These are phyloP conservation scores for Tiphia femorata DNA, from an alignment of 2,888 invertebrate species.

Conservation along the genomic window DNA sequence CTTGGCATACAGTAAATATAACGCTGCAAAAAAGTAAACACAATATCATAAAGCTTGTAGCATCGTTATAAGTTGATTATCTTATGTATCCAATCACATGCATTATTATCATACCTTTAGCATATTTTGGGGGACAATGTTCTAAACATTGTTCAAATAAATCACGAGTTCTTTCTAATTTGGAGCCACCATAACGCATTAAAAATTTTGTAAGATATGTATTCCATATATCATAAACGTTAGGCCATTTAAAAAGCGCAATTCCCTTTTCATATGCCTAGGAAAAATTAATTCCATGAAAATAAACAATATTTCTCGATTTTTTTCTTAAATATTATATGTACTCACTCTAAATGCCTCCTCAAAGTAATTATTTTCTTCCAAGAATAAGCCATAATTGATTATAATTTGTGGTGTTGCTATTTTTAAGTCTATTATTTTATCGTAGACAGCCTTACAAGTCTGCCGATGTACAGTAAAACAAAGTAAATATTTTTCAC, in stretches of 20 bases:
- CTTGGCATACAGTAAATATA: constrained; percentile 97
- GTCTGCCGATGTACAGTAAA: constrained; percentile 71
- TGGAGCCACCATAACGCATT: constrained; percentile 93
- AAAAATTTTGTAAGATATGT: constrained; percentile 98
- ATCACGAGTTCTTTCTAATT: constrained; percentile 96
- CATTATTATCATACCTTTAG: constrained; percentile 76
- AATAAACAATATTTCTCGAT: no score
- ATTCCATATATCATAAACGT: constrained; percentile 99
- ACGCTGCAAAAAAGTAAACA: constrained; percentile 68
- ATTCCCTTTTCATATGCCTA: constrained; percentile 98
- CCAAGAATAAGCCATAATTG: constrained; percentile 96
- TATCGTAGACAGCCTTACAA: constrained; percentile 97
- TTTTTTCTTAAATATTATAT: constrained; percentile 31
- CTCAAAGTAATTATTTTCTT: constrained; percentile 99
- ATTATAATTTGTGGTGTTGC: constrained; percentile 99
- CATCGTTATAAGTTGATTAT: background rate
- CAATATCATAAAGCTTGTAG: background rate
- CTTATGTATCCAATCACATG: background rate
- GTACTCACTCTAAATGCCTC: constrained; percentile 85
- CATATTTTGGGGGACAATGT: constrained; percentile 94
- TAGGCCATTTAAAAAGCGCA: constrained; percentile 98
- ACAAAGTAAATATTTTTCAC: constrained; percentile 34
- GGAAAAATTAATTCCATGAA: constrained; percentile 55
- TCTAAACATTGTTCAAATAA: constrained; percentile 99
- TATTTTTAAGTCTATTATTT: constrained; percentile 97